Conservation (phyloP, 2,888 invertebrate genomes). For the Aproaerema taeniolella region DNA sequence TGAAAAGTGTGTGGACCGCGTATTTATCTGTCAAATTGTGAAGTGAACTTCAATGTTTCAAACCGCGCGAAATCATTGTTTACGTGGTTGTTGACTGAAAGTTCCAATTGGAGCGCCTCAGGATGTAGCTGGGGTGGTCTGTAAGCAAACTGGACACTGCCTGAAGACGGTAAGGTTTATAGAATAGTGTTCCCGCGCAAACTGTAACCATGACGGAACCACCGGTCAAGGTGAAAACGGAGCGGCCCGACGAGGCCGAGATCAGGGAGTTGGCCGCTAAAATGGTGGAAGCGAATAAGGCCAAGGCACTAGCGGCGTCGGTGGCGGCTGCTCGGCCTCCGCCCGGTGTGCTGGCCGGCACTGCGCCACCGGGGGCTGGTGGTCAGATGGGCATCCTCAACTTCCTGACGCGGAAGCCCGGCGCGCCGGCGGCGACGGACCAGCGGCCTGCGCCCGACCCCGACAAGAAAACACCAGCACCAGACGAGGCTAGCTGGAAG, state of each 20-base stretch:
- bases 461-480: conserved; percentile 66
- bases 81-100: conserved; percentile 52
- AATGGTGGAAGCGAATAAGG: conserved; percentile 90
- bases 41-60: conserved; percentile 45
- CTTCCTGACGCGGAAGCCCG: conserved; percentile 73
- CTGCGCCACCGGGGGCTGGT: conserved; percentile 49
- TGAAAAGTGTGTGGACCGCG: conserved; percentile 24
- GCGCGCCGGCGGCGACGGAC: conserved; percentile 31
- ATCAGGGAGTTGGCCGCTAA: conserved; percentile 91
- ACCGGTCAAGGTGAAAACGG: conserved; percentile 80
- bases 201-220: conserved; percentile 45
- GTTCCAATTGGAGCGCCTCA: conserved; percentile 35
- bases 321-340: conserved; percentile 70
- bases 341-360: conserved; percentile 56
- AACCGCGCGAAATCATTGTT: conserved; percentile 46
- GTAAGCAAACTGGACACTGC: conserved; percentile 19
- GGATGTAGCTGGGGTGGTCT: conserved; percentile 50
- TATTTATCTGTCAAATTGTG: conserved; percentile 54
- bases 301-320: conserved; percentile 71
- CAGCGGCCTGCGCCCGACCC: conserved; percentile 44
- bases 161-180: conserved; percentile 13
- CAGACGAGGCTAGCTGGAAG: conserved; percentile 86
- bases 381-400: conserved; percentile 79
- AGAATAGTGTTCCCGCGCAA: conserved; percentile 12
- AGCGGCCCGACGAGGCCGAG: conserved; percentile 90